Evolutionary conservation across 2,888 invertebrate species (phyloP).

Genomic region (Agrochola circellaris): DNA sequence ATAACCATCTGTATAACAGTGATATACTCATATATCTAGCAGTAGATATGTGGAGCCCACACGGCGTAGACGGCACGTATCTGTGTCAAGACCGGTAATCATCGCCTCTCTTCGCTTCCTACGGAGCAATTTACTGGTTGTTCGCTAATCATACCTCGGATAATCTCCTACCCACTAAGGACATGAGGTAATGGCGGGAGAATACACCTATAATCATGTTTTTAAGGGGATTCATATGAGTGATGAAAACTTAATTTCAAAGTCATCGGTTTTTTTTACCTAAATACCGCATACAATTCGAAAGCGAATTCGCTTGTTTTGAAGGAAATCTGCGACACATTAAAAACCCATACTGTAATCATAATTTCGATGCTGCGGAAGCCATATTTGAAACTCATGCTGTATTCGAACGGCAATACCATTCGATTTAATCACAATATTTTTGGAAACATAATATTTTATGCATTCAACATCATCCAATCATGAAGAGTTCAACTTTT

Average conservation of each 20-base stretch:
- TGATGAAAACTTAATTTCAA: not conserved
- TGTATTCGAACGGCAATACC: slow-evolving; percentile 22
- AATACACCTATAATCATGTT: slow-evolving; percentile 9
- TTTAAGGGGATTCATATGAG: not conserved
- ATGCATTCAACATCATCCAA: slow-evolving; percentile 19
- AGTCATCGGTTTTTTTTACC: not conserved
- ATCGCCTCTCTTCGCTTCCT: slow-evolving; percentile 62
- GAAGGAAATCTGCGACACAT: not conserved
- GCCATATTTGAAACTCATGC: slow-evolving; percentile 13
- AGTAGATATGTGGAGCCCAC: slow-evolving; percentile 47
- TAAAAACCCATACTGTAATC: not conserved
- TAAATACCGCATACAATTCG: not conserved
- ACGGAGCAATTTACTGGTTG: slow-evolving; percentile 64
- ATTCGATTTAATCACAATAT: slow-evolving; percentile 44
- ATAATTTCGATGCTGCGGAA: slow-evolving; percentile 14
- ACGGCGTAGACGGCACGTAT: slow-evolving; percentile 61
- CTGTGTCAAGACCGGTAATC: slow-evolving; percentile 73
- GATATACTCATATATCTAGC: slow-evolving; percentile 5
- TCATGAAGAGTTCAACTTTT: slow-evolving; percentile 8
- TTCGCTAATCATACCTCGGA: slow-evolving; percentile 44
- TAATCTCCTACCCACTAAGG: slow-evolving; percentile 59
- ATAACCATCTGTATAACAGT: slow-evolving; percentile 3
- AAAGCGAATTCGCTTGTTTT: not conserved
- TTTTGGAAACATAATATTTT: slow-evolving; percentile 35
- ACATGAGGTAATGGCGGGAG: slow-evolving; percentile 31